Base-by-base conservation (phyloP, 2,888 invertebrate genomes). In the Leuctra nigra region DNA sequence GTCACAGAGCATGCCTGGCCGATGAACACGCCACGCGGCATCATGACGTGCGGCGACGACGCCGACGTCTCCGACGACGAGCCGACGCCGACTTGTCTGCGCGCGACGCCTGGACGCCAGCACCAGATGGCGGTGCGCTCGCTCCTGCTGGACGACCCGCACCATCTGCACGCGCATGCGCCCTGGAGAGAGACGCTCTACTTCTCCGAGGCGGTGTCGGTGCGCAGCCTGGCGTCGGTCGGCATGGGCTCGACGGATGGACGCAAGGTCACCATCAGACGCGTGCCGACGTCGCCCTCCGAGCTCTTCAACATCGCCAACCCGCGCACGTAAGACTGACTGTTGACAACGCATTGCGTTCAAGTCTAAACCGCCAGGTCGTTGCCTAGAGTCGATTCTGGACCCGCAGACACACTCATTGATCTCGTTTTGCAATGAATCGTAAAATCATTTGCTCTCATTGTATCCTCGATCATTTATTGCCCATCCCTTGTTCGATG, bases 211-310 rank as follows among this genome's bases (percentile, higher is more conserved):
- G 84, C 83, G 47, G 82, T 83, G 29, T 88, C 88, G 29, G 81
- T 88, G 61, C 77, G 87, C 62, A 89, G 89, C 47, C 79, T 89
- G 65, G 87, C 89, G 56, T 89, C 90, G 53, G 88, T 91, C 64
- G 90, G 90, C 53, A 86, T 91, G 82, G 91, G 91, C 29, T 91
- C 90, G 61, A 91, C 91, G 39, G 91, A 91, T 73, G 91, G 91
- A 47, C 81, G 86, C 65, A 87, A 87, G 75, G 81, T 91, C 79
- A 88, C 89, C 66, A 87, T 91, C 66, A 77, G 86, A 66, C 79
- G 87, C 68, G 88, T 91, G 64, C 91, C 91, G 57, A 88, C 87
- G 54, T 88, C 91, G 64, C 90, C 91, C 58, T 84, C 86, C 64
- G 91, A 91, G 75, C 77, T 91, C 64, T 86, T 91, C 70, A 90